phyloP scores from a whole-genome alignment of 1,140 invertebrate genomes.

The Pseudomyrmex cubaensis region DNA sequence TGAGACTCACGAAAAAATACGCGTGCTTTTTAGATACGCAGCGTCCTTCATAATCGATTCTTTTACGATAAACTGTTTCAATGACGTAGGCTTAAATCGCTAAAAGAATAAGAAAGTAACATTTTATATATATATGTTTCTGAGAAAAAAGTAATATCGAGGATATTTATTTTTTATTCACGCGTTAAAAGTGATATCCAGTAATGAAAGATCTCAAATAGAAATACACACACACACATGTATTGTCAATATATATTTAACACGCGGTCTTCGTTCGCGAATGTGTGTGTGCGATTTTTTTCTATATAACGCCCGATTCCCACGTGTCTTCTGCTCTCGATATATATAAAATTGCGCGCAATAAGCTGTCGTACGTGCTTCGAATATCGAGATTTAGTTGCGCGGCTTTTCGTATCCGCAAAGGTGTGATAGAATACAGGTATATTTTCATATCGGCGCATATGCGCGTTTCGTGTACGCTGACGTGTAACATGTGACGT shows the following conservation, averaged over 20 bases:
- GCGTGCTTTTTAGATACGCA: neutral
- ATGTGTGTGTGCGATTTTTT: neutral
- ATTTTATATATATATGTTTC: too few relatives aligned
- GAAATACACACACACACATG: too few relatives aligned
- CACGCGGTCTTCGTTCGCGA: neutral
- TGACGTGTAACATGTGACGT: slow-evolving; percentile 15
- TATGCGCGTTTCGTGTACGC: slow-evolving; percentile 40
- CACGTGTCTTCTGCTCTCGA: slow-evolving; percentile 34
- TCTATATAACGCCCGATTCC: slow-evolving; percentile 20
- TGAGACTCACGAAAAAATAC: neutral
- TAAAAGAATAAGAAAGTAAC: too few relatives aligned
- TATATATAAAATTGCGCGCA: slow-evolving; percentile 37
- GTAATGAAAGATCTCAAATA: too few relatives aligned
- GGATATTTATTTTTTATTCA: too few relatives aligned
- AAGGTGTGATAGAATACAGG: slow-evolving; percentile 35
- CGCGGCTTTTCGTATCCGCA: neutral
- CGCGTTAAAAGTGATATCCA: too few relatives aligned
- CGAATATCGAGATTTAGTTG: slow-evolving; percentile 51
- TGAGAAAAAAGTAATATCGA: too few relatives aligned
- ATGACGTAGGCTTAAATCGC: too few relatives aligned
- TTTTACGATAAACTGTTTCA: too few relatives aligned
- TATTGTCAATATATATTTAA: neutral
- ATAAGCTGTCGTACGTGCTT: slow-evolving; percentile 46
- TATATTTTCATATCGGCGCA: slow-evolving; percentile 17
- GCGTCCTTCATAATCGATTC: too few relatives aligned